Base-by-base conservation (phyloP, 2,888 invertebrate species). In the Cheilosia vulpina region DNA sequence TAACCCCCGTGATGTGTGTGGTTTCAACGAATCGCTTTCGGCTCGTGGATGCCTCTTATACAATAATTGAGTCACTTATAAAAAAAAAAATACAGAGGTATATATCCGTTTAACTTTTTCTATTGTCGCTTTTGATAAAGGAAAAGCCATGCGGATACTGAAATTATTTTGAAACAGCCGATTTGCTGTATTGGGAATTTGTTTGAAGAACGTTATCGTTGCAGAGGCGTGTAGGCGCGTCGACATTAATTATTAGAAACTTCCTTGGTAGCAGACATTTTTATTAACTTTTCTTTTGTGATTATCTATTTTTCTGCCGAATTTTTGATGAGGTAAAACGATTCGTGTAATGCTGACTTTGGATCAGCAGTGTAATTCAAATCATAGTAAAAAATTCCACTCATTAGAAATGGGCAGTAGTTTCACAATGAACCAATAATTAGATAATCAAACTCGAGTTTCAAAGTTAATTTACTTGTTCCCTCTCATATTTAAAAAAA, bases 31-130 rank as follows among this genome's bases (percentile, higher is more conserved):
- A 71, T 78, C 47, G 45, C 50, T 69, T 79, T 84, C 60, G 75
- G 80, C 80, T 76, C 84, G 84, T 66, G 80, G 58, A 60, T 38
- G 9, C 43, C 24, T 41, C 50, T 84, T 84, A 80, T 80, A 69
- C 58, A 84, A 84, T 34, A 55, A 52, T 73, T 69, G 43, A 58
- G 63, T 65, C 50, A 75, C 47, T 53, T 68, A 52, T 27, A 17
- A 53, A 58, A 6, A 34, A 19, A n/a, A 31, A 60, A 52, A 11
- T 34, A 19, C 11, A 31, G 6, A 34, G 34, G 11, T 3, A 13
- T 34, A 34, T 34, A 11, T 34, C 11, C 34, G 34, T 38, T 38
- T 38, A 4, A 38, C 38, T 38, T 13, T 24, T 31, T 55, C 19
- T 41, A 45, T 57, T 17, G 17, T 55, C 21, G 19, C 15, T 4